These are phyloP conservation scores for Nymphalis c-album DNA, from an alignment of 2,888 invertebrate species.

Conservation along the genomic window DNA sequence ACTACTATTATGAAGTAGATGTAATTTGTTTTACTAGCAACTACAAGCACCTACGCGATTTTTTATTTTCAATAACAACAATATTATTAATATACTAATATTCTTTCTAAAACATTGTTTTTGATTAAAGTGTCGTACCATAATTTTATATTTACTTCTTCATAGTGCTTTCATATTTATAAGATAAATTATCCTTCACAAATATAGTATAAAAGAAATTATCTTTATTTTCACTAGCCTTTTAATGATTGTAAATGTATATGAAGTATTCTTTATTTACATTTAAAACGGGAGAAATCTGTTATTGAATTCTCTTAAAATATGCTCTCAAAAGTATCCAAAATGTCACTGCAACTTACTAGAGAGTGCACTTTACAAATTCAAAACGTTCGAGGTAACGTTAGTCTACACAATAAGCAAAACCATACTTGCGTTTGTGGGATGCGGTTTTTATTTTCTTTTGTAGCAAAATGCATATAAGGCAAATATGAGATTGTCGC, in stretches of 20 bases:
- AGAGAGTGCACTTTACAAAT: constrained; percentile 5
- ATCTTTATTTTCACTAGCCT: no score
- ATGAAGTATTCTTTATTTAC: constrained; percentile 5
- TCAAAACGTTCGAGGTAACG: constrained; percentile 1
- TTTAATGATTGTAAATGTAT: no score
- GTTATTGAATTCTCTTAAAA: constrained; percentile 2
- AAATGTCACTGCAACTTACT: neutral
- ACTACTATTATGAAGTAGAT: constrained; percentile 58
- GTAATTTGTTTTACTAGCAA: constrained; percentile 42
- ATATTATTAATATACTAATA: no score
- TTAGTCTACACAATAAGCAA: constrained; percentile 1
- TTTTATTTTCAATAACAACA: no score
- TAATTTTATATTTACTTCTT: no score
- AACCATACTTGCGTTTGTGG: neutral
- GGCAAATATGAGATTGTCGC: neutral
- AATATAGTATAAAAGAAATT: no score
- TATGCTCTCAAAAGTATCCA: constrained; percentile 1
- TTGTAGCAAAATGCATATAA: neutral
- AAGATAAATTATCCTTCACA: no score
- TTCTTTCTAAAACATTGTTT: no score
- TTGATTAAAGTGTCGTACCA: no score
- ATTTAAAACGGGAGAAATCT: neutral
- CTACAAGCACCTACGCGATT: no score
- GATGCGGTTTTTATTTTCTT: neutral
- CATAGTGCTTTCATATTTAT: no score